Percentiles rank a stretch among this genome's conserved stretches.
Conservation (phyloP, 2,797 vertebrate genomes). For the Limnodromus scolopaceus region DNA sequence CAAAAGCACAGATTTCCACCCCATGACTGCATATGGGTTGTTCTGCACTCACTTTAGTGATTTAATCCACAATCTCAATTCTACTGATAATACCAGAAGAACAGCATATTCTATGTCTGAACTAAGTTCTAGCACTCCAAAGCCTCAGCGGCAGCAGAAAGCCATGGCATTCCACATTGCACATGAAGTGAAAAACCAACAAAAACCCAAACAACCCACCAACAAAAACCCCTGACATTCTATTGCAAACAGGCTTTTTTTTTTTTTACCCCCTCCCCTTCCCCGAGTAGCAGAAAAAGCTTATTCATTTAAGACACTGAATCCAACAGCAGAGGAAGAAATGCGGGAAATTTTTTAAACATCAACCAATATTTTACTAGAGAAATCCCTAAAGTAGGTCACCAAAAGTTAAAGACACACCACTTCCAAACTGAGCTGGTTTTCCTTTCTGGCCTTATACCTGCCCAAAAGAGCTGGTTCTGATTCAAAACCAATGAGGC, state of each 20-base stretch:
- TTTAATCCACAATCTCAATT: not conserved
- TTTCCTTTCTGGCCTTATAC: not conserved
- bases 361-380: not conserved
- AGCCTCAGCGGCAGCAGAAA: not conserved
- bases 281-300: not conserved
- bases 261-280: not conserved
- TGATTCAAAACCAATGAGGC: not conserved
- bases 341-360: not conserved
- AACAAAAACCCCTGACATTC: not conserved
- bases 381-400: not conserved
- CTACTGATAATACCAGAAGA: not conserved
- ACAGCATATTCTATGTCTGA: not conserved
- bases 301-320: not conserved
- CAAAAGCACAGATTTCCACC: not conserved
- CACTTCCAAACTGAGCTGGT: not conserved
- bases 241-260: not conserved
- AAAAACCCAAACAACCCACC: not conserved
- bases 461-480: fast-evolving
- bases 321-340: not conserved
- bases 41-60: not conserved
- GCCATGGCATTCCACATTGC: not conserved
- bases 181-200: not conserved
- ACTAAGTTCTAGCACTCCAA: not conserved
- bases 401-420: not conserved
- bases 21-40: not conserved